phyloP scores from a whole-genome alignment of 2,888 invertebrate genomes.

The Nebria salina region DNA sequence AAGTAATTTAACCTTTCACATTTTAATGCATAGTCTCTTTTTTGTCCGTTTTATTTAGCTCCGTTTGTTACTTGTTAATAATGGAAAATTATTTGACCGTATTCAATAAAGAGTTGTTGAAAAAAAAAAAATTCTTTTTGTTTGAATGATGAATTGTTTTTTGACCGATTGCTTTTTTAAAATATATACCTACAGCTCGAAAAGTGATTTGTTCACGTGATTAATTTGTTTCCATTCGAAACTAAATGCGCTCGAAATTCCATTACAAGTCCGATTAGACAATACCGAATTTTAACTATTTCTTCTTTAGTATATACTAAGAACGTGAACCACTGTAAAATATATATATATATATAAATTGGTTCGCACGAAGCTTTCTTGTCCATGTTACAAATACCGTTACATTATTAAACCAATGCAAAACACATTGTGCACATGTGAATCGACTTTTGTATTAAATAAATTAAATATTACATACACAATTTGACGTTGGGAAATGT shows the following conservation, averaged over 20 bases:
- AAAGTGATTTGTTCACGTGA: not conserved
- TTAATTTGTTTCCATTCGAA: not conserved
- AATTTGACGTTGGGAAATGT: not conserved
- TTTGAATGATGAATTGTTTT: not conserved
- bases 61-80: not conserved
- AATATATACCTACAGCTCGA: not conserved
- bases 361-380: not conserved
- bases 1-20: conserved; percentile 18
- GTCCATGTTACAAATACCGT: not conserved
- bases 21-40: not conserved
- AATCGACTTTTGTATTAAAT: not conserved
- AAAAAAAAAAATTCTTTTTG: not conserved
- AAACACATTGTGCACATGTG: not conserved
- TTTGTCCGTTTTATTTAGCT: not conserved
- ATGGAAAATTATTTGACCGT: not conserved
- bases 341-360: not conserved
- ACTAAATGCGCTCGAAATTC: too few species aligned
- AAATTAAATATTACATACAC: not conserved
- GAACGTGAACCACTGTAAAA: not conserved
- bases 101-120: not conserved
- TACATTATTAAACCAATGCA: not conserved
- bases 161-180: not conserved
- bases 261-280: too few species aligned
- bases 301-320: not conserved
- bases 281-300: too few species aligned